Evolutionary conservation across 1,140 invertebrate species (phyloP).

Genomic region (Zaprionus nigranus): DNA sequence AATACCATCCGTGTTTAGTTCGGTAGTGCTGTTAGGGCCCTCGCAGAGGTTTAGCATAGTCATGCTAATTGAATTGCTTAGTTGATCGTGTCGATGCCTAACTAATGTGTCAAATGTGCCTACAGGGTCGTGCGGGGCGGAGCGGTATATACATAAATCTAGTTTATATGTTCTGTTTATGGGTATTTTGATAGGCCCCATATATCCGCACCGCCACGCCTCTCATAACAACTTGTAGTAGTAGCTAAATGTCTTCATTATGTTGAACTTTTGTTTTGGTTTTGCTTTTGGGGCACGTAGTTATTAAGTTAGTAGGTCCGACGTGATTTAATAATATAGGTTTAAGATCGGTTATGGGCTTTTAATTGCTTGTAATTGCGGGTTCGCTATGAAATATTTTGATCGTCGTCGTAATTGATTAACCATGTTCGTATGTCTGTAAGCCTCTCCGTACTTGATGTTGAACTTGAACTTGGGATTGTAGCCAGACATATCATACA

Average conservation of each 20-base stretch:
- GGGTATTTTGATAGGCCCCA: constrained; percentile 24
- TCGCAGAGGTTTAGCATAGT: not conserved
- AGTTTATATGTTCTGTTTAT: constrained; percentile 26
- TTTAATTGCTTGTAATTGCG: constrained; percentile 55
- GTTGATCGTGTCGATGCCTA: constrained; percentile 31
- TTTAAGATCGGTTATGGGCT: constrained; percentile 40
- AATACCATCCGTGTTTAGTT: not conserved
- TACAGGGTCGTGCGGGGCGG: constrained; percentile 1
- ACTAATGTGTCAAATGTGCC: constrained; percentile 24
- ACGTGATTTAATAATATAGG: constrained; percentile 9
- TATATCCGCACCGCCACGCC: constrained; percentile 1
- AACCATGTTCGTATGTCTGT: constrained; percentile 20
- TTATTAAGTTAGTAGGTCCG: constrained; percentile 15
- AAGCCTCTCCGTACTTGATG: constrained; percentile 41
- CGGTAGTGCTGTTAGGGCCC: not conserved
- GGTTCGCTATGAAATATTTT: constrained; percentile 39
- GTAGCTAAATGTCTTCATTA: constrained; percentile 57
- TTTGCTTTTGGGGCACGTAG: constrained; percentile 12
- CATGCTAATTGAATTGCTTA: constrained; percentile 25
- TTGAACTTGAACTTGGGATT: constrained; percentile 60
- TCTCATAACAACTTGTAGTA: constrained; percentile 1
- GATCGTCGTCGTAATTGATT: constrained; percentile 53
- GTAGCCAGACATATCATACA: not conserved
- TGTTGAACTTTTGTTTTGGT: constrained; percentile 25
- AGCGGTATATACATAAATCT: constrained; percentile 49